These are phyloP conservation scores for Odontothrips loti DNA, from an alignment of 2,888 invertebrate species.

Conservation along the genomic window DNA sequence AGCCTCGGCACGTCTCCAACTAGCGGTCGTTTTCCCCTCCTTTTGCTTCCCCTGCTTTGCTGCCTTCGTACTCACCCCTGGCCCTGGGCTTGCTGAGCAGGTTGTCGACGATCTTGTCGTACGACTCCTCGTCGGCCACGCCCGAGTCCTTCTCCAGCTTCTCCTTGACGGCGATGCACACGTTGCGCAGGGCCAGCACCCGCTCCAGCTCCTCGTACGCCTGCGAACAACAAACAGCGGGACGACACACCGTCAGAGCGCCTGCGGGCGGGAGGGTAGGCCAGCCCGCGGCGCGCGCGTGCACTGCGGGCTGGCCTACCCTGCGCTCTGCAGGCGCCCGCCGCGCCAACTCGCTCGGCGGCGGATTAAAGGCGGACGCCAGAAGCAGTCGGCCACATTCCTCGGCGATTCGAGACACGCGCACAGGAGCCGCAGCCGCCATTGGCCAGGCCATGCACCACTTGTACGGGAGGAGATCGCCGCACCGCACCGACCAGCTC, in stretches of 20 bases:
- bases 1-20: not conserved
- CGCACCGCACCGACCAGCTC: not conserved
- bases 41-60: not conserved
- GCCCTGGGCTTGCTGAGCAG: constrained; percentile 82
- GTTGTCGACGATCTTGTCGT: constrained; percentile 82
- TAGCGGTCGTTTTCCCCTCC: not conserved
- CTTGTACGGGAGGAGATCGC: too few relatives aligned
- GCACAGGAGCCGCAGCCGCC: too few relatives aligned
- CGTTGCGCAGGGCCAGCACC: constrained; percentile 70
- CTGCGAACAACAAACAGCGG: constrained; percentile 52
- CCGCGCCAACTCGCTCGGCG: too few relatives aligned
- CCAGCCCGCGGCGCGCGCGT: too few relatives aligned
- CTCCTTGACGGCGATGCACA: constrained; percentile 93
- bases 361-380: too few relatives aligned
- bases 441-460: too few relatives aligned
- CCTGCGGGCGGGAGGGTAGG: too few relatives aligned
- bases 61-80: constrained; percentile 62
- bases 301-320: too few relatives aligned
- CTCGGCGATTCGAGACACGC: too few relatives aligned
- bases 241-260: not conserved
- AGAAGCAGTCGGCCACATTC: too few relatives aligned
- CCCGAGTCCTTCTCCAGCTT: constrained; percentile 94
- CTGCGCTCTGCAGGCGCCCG: too few relatives aligned
- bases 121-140: constrained; percentile 80
- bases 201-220: constrained; percentile 92